Percentiles rank a stretch among this genome's conserved stretches.
phyloP scores from a whole-genome alignment of 2,888 invertebrate genomes.

The Caradrina kadenii region DNA sequence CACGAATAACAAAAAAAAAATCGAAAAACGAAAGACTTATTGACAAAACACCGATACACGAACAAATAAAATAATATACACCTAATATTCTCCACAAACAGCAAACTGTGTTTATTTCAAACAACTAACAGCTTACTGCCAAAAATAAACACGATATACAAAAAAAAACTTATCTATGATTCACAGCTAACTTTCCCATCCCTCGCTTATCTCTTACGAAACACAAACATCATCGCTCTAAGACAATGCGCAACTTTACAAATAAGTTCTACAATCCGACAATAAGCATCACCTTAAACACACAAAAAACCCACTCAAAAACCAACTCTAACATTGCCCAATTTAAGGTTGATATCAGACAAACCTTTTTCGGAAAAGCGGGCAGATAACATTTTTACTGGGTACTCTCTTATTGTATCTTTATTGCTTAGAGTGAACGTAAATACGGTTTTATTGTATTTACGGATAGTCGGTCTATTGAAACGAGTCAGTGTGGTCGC shows the following conservation, averaged over 20 bases:
- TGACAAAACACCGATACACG: slow-evolving; percentile 50
- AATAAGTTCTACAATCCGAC: slow-evolving; percentile 81
- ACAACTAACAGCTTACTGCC: slow-evolving; percentile 77
- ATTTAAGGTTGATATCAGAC: slow-evolving; percentile 59
- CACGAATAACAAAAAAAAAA: neutral
- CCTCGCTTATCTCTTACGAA: slow-evolving; percentile 81
- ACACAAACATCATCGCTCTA: slow-evolving; percentile 81
- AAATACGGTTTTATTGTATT: slow-evolving; percentile 89
- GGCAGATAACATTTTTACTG: slow-evolving; percentile 75
- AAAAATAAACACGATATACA: slow-evolving; percentile 77
- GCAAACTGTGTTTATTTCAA: slow-evolving; percentile 60
- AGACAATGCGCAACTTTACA: slow-evolving; percentile 86
- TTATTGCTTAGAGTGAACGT: slow-evolving; percentile 86
- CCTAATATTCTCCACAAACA: slow-evolving; percentile 54
- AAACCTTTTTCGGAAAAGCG: slow-evolving; percentile 64
- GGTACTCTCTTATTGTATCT: slow-evolving; percentile 86
- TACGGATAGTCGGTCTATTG: slow-evolving; percentile 82
- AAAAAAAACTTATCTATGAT: slow-evolving; percentile 67
- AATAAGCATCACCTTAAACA: slow-evolving; percentile 69
- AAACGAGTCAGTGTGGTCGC: slow-evolving; percentile 85
- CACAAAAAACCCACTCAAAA: slow-evolving; percentile 50
- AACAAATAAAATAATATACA: slow-evolving; percentile 60
- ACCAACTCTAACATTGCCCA: slow-evolving; percentile 41
- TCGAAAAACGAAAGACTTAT: slow-evolving; percentile 10
- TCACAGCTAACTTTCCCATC: slow-evolving; percentile 76